phyloP scores from a whole-genome alignment of 1,140 invertebrate genomes.

The Alviniconcha marisindica region DNA sequence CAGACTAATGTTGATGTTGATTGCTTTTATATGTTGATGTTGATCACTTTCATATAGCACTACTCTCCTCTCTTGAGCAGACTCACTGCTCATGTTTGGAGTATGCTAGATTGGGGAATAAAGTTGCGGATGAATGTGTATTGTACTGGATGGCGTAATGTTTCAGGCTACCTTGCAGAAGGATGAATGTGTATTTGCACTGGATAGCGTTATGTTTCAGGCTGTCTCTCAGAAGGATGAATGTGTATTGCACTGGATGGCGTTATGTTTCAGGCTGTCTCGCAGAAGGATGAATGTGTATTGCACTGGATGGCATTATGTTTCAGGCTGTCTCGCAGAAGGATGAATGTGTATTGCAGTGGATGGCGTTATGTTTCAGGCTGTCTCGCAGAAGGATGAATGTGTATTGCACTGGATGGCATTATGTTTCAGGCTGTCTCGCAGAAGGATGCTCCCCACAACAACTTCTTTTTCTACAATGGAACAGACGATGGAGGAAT shows the following conservation, averaged over 20 bases:
- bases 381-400: constrained; percentile 90
- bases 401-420: background rate
- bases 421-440: constrained; percentile 82
- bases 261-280: background rate
- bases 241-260: background rate
- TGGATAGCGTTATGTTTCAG: background rate
- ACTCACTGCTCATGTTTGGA: no score
- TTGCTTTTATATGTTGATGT: no score
- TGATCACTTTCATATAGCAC: no score
- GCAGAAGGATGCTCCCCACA: constrained; percentile 90
- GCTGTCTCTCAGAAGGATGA: no score
- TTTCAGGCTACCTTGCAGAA: background rate
- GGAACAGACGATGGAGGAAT: constrained; percentile 85
- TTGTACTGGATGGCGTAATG: no score
- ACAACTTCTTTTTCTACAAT: constrained; percentile 95
- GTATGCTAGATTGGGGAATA: no score
- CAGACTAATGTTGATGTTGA: no score
- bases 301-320: background rate
- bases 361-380: constrained; percentile 73
- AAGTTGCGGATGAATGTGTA: no score
- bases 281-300: no score
- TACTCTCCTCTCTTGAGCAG: no score
- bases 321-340: constrained; percentile 1
- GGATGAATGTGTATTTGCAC: background rate
- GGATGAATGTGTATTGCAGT: background rate